Evolutionary conservation across 2,888 invertebrate genomes (phyloP).

Genomic region (Drosophila tanythrix): DNA sequence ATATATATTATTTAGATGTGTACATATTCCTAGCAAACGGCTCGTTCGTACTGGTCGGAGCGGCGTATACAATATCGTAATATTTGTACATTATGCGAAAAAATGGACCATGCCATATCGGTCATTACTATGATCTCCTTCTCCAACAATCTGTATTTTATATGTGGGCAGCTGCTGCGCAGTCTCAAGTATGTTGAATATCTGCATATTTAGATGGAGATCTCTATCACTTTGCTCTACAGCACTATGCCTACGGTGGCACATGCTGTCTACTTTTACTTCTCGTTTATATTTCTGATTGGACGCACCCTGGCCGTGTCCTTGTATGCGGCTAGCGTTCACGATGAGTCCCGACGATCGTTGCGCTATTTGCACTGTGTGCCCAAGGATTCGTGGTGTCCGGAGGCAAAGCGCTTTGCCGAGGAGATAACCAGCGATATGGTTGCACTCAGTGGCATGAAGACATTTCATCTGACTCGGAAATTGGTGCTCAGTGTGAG

Average conservation of each 20-base stretch:
- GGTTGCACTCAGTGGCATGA: slow-evolving; percentile 84
- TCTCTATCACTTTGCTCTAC: neutral
- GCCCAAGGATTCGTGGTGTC: slow-evolving; percentile 85
- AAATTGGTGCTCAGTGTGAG: slow-evolving; percentile 83
- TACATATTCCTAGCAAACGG: slow-evolving; percentile 70
- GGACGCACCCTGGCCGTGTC: slow-evolving; percentile 86
- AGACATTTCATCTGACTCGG: slow-evolving; percentile 84
- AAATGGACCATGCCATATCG: slow-evolving; percentile 86
- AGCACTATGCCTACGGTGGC: slow-evolving; percentile 83
- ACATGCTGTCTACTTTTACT: slow-evolving; percentile 86
- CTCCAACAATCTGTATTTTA: slow-evolving; percentile 87
- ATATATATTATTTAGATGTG: neutral
- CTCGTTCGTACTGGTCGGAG: slow-evolving; percentile 85
- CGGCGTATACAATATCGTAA: slow-evolving; percentile 86
- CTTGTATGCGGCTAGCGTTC: slow-evolving; percentile 86
- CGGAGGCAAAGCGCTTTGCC: slow-evolving; percentile 85
- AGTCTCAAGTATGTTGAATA: slow-evolving; percentile 85
- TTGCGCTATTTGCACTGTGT: slow-evolving; percentile 84
- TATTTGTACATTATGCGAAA: slow-evolving; percentile 85
- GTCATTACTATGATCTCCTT: slow-evolving; percentile 86
- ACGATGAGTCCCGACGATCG: slow-evolving; percentile 86
- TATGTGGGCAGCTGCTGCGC: slow-evolving; percentile 86
- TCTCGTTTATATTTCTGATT: slow-evolving; percentile 86
- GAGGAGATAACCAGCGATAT: slow-evolving; percentile 83
- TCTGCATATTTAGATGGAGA: neutral